Evolutionary conservation across 2,113 vertebrate genomes (phyloP), one percentile per base, ranked within the genome.

Genomic region (Pygoscelis antarcticus): DNA sequence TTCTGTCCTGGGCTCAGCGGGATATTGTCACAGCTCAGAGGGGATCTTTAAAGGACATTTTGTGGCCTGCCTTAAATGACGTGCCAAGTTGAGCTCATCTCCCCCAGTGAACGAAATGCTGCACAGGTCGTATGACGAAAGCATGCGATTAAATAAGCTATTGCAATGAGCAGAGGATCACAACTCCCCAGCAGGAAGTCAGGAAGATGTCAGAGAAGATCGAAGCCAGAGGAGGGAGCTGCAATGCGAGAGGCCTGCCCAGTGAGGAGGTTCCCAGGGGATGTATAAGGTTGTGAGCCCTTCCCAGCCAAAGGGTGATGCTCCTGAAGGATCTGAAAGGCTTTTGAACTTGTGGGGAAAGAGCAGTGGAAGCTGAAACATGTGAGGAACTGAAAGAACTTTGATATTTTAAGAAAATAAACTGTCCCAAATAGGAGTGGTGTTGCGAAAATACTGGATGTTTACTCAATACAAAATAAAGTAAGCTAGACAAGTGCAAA

Each of bases 331-430:
- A 90, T 20, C 18, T 62, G 64, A 81, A 92, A 62, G 30, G 36
- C 71, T 83, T 86, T 62, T 83, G 76, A 92, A 83, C 58, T 52
- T 65, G 36, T 46, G 34, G 51, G 14, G 51, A 88, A 83, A 61
- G 42, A 72, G 42, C 44, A 88, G 27, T 22, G n/a, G 62, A 89
- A 66, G 54, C 32, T 57, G 86, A 88, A 86, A 90, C 22, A n/a
- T 17, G 30, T 11, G n/a, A 87, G 87, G 81, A 93, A 83, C 65
- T 57, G 84, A 91, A 85, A 86, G 20, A 47, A 74, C 89, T 91
- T 89, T 62, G 84, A 79, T 91, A 89, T 69, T 95, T 72, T 65
- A 91, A 85, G 66, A 92, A 93, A 89, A 95, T 84, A 89, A 95
- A 89, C 83, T 68, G 54, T 44, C 44, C 14, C 44, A 32, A 89